These are phyloP conservation scores for Pycnomerus fuliginosus DNA, from an alignment of 2,888 invertebrate species.

Conservation along the genomic window DNA sequence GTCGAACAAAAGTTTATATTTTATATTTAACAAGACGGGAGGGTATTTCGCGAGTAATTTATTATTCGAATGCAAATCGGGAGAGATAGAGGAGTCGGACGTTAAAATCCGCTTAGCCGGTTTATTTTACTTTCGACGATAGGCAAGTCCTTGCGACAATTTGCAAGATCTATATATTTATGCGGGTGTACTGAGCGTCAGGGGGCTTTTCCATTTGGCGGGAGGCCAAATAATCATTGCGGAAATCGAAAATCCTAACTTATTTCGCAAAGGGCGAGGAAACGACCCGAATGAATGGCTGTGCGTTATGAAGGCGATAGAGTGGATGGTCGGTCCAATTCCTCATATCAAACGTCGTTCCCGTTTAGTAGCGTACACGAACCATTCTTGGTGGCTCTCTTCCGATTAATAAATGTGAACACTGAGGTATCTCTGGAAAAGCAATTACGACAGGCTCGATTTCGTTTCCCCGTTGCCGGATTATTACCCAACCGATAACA, in stretches of 20 bases:
- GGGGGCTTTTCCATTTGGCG: slow-evolving; percentile 36
- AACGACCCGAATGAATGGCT: slow-evolving; percentile 41
- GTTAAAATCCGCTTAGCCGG: slow-evolving; percentile 18
- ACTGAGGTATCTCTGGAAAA: slow-evolving; percentile 13
- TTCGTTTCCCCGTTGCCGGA: slow-evolving; percentile 11
- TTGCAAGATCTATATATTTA: slow-evolving; percentile 26
- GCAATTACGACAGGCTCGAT: slow-evolving; percentile 16
- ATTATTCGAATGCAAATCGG: slow-evolving; percentile 12
- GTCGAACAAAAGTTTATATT: too few relatives aligned
- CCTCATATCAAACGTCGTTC: slow-evolving; percentile 33
- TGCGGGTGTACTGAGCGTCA: slow-evolving; percentile 32
- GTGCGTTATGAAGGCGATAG: slow-evolving; percentile 37
- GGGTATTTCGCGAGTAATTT: slow-evolving; percentile 6
- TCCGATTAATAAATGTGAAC: slow-evolving; percentile 32
- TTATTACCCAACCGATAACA: slow-evolving; percentile 17
- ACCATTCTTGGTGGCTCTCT: slow-evolving; percentile 29
- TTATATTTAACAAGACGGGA: background rate
- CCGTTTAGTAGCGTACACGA: slow-evolving; percentile 26
- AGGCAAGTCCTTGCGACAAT: slow-evolving; percentile 13
- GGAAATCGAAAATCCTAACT: slow-evolving; percentile 48
- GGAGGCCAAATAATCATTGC: slow-evolving; percentile 46
- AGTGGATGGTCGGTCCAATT: slow-evolving; percentile 33
- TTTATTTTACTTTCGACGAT: slow-evolving; percentile 18
- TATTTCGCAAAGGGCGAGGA: slow-evolving; percentile 41
- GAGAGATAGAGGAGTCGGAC: slow-evolving; percentile 2